Conservation (phyloP, 2,888 invertebrate species). For the Kryphioiulus occultus region DNA sequence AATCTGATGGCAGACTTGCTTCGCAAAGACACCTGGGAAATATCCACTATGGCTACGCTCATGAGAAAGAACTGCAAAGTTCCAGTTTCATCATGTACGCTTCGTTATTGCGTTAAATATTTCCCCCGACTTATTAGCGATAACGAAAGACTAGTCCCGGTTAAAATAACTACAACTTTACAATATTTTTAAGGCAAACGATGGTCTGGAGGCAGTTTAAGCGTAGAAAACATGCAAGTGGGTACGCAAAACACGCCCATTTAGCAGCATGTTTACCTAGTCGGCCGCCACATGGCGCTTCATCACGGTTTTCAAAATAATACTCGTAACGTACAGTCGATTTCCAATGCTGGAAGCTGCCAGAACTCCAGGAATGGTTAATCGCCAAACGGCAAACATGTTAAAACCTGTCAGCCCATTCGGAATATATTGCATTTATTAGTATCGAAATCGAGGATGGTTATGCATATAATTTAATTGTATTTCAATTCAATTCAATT, state of each 20-base stretch:
- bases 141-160: neutral
- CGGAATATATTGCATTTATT: no score
- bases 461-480: no score
- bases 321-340: neutral
- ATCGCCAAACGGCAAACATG: neutral
- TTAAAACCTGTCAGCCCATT: no score
- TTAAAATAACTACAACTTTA: neutral
- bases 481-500: no score
- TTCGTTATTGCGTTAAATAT: neutral
- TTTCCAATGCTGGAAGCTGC: neutral
- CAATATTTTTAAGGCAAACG: neutral
- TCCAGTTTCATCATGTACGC: neutral
- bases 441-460: no score
- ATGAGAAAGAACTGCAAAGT: neutral
- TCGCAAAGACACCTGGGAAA: constrained; percentile 9
- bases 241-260: neutral
- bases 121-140: neutral
- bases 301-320: neutral
- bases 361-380: neutral
- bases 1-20: neutral
- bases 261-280: neutral
- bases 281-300: neutral
- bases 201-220: neutral
- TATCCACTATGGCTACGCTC: neutral
- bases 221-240: neutral